These are phyloP conservation scores for Hycleus cichorii DNA, from an alignment of 1,140 invertebrate genomes.

Conservation along the genomic window DNA sequence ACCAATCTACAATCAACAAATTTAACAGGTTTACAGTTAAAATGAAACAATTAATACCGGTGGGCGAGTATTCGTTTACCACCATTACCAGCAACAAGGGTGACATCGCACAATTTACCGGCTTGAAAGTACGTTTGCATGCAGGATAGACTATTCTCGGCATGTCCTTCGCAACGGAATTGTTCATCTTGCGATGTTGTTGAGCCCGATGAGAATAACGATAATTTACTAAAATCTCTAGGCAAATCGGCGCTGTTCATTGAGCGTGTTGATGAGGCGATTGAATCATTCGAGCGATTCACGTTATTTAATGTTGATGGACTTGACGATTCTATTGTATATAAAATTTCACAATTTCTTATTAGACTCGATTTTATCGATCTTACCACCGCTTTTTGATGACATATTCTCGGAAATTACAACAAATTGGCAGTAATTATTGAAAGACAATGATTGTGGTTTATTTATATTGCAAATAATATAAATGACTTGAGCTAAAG, in stretches of 20 bases:
- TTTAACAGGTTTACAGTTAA: constrained; percentile 25
- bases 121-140: constrained; percentile 76
- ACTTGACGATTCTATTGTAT: background rate
- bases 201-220: constrained; percentile 44
- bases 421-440: background rate
- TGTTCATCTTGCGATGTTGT: constrained; percentile 60
- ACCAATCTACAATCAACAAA: constrained; percentile 56
- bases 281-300: background rate
- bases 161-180: constrained; percentile 70
- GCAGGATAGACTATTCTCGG: constrained; percentile 67
- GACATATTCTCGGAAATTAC: background rate
- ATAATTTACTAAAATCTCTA: constrained; percentile 48
- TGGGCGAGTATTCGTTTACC: constrained; percentile 42
- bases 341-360: too few species aligned
- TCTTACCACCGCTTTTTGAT: too few species aligned
- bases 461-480: too few species aligned
- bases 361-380: too few species aligned
- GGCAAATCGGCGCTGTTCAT: constrained; percentile 40
- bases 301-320: background rate
- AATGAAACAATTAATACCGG: constrained; percentile 41
- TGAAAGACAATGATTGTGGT: too few species aligned
- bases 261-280: background rate
- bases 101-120: constrained; percentile 72
- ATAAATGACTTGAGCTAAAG: too few species aligned
- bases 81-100: constrained; percentile 61